phyloP scores from a whole-genome alignment of 2,113 vertebrate species.

The Climacteris rufus region DNA sequence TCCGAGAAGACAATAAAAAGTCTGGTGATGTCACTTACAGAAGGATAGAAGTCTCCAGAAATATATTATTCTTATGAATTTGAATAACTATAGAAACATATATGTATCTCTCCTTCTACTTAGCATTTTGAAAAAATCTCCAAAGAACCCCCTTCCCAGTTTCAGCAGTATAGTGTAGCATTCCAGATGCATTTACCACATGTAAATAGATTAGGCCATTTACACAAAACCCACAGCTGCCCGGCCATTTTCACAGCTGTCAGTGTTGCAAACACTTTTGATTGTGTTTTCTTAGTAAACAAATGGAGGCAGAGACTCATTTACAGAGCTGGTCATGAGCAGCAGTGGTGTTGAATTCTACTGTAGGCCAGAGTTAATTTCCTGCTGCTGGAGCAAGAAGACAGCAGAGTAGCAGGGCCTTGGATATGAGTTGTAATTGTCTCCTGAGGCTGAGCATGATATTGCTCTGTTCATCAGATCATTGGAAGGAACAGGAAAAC shows the following conservation, averaged over 20 bases:
- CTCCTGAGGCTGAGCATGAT: background rate
- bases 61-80: background rate
- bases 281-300: background rate
- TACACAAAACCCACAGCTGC: background rate
- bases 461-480: background rate
- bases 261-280: background rate
- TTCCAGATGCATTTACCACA: background rate
- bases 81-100: background rate
- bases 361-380: background rate
- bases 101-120: background rate
- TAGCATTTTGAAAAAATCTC: background rate
- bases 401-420: background rate
- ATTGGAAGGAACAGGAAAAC: background rate
- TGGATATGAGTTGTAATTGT: background rate
- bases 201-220: background rate
- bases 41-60: background rate
- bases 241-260: background rate
- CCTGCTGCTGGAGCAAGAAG: background rate
- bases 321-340: background rate
- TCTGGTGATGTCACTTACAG: background rate
- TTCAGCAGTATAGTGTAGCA: fast-evolving
- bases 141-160: fast-evolving
- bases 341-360: background rate
- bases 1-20: background rate
- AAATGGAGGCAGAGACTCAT: background rate